phyloP scores from a whole-genome alignment of 2,113 vertebrate species.

The Lathamus discolor region DNA sequence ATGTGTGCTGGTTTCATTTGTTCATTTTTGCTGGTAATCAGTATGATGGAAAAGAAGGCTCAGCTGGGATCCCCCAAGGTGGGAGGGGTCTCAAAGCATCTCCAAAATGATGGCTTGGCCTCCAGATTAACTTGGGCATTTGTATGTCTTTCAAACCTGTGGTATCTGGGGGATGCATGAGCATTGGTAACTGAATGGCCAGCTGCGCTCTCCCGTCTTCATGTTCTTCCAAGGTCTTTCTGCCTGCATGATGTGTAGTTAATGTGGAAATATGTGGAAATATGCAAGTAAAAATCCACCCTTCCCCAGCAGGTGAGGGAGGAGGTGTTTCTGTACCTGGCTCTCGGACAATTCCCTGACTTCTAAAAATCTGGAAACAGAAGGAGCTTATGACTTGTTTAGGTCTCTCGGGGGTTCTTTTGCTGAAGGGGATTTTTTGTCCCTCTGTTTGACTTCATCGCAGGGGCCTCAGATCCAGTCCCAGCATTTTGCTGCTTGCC shows the following conservation, averaged over 20 bases:
- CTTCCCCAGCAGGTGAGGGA: background rate
- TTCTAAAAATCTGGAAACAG: background rate
- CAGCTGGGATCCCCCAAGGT: background rate
- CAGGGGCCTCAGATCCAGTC: background rate
- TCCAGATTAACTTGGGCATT: background rate
- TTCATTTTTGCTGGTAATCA: background rate
- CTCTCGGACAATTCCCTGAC: background rate
- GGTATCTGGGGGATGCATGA: accelerated
- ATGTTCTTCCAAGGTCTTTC: background rate
- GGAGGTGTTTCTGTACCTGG: background rate
- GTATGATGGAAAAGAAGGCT: background rate
- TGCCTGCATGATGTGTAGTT: background rate
- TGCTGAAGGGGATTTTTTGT: background rate
- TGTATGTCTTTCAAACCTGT: background rate
- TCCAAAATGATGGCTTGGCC: background rate
- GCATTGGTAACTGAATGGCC: background rate
- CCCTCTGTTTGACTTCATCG: background rate
- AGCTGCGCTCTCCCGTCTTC: background rate
- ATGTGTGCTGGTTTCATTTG: background rate
- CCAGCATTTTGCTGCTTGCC: background rate
- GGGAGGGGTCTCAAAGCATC: background rate
- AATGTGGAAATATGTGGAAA: background rate
- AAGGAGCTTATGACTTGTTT: background rate
- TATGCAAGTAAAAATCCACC: background rate
- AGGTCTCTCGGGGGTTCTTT: background rate